Conservation (phyloP, 1,140 invertebrate genomes). For the Cataglyphis hispanica region DNA sequence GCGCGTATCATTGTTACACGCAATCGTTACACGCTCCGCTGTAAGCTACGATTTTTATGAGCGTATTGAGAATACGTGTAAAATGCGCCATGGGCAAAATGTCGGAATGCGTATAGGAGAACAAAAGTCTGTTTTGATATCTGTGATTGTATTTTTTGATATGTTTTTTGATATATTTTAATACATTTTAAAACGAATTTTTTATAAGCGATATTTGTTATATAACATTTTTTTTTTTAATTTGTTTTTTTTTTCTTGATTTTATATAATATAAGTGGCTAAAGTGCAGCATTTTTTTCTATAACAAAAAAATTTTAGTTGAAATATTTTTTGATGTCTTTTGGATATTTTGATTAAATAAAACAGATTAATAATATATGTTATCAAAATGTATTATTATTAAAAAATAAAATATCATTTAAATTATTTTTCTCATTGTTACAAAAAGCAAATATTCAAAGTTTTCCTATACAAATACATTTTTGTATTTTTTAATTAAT, state of each 20-base stretch:
- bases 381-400: not conserved
- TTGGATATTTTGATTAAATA: not conserved
- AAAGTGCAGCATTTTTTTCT: not conserved
- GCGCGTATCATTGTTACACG: slow-evolving; percentile 53
- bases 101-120: not conserved
- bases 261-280: not conserved
- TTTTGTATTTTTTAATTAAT: not conserved
- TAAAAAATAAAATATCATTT: not conserved
- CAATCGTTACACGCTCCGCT: slow-evolving; percentile 41
- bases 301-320: not conserved
- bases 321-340: not conserved
- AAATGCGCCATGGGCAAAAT: slow-evolving; percentile 31
- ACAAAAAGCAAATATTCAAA: not conserved
- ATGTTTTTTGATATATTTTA: not conserved
- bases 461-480: not conserved
- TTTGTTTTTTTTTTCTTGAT: not conserved
- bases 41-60: slow-evolving; percentile 58
- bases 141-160: slow-evolving; percentile 12
- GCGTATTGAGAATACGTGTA: slow-evolving; percentile 34
- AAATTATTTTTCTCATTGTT: not conserved
- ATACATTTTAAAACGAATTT: not conserved
- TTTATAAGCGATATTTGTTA: not conserved
- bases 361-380: not conserved
- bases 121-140: slow-evolving; percentile 32
- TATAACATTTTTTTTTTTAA: not conserved